Base-by-base conservation (phyloP, 2,888 invertebrate species). In the Cheilosia vernalis region DNA sequence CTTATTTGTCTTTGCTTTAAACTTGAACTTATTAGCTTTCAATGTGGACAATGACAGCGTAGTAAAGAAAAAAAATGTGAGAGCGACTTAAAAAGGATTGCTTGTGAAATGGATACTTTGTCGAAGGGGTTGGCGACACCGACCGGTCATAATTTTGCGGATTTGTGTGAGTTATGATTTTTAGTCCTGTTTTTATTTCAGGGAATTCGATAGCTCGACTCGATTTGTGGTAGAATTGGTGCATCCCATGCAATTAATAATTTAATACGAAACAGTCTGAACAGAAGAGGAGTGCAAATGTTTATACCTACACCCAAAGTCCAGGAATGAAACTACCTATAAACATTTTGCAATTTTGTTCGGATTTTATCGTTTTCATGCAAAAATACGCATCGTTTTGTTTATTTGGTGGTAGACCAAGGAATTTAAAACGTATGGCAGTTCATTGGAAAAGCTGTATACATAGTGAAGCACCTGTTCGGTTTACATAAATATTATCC, bases 1-100 rank as follows among this genome's bases (percentile, higher is more conserved):
- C 27, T 56, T 72, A n/a, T n/a, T 69, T 44, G 37, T 66, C 51
- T 55, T 61, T 81, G 4, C 67, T 40, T 67, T 47, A 67, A 81
- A 85, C 67, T 73, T 85, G 81, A 81, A 85, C 66, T 85, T 81
- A 66, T 84, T 79, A 79, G 79, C 74, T 84, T 74, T 79, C 74
- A 70, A 21, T 55, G 61, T 19, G 77, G 53, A 79, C 55, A 53
- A 13, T 9, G 19, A 37, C 10, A 58, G 21, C 47, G 21, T 2
- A 9, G 9, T 30, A 24, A 60, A 24, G 76, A 44, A 70, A 44
- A 44, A 44, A 49, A 33, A 27, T 27, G 49, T 51, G 10, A 13
- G 49, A 69, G 27, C 27, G 53, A 47, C 44, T 74, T 74, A 58
- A 78, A 56, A 21, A 56, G 72, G 49, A 78, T 73, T 73, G 60